Evolutionary conservation across 1,140 invertebrate species (phyloP).

Genomic region (Halesus radiatus): DNA sequence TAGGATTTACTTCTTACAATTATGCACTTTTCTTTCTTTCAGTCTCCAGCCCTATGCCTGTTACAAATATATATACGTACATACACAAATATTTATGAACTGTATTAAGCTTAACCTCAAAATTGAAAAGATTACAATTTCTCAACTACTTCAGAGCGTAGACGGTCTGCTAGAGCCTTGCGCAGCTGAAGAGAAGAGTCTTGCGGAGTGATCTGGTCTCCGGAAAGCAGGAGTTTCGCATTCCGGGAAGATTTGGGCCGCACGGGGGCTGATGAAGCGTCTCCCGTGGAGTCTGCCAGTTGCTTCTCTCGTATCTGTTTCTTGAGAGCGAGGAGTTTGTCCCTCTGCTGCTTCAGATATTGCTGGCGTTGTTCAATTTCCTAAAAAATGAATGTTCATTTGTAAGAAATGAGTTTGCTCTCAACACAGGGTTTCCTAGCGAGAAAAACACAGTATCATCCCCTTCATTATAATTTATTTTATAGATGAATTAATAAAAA

Average conservation of each 20-base stretch:
- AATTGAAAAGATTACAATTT: conserved; percentile 17
- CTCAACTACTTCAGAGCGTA: conserved; percentile 86
- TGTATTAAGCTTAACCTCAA: no score
- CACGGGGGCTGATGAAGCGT: conserved; percentile 58
- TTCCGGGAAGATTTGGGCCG: conserved; percentile 80
- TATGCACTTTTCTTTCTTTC: no score
- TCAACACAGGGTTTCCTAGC: no score
- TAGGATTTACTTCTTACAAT: no score
- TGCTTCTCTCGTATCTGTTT: conserved; percentile 86
- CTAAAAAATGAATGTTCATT: conserved; percentile 2
- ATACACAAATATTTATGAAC: not conserved
- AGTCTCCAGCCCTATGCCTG: no score
- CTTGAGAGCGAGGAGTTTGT: conserved; percentile 91
- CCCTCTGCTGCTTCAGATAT: conserved; percentile 88
- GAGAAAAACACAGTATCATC: no score
- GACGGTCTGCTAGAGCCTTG: conserved; percentile 83
- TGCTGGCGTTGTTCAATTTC: conserved; percentile 86
- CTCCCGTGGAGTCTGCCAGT: conserved; percentile 72
- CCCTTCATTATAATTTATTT: no score
- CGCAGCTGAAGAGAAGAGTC: conserved; percentile 78
- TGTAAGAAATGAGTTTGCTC: no score
- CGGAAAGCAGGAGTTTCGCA: conserved; percentile 75
- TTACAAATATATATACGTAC: no score
- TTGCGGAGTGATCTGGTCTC: conserved; percentile 58
- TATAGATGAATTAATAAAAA: no score